A percentile compares a stretch with the other conserved stretches of the same genome.
These are phyloP conservation scores for Amphiura filiformis DNA, from an alignment of 35 echinoderm and acorn worm species.

Conservation along the genomic window DNA sequence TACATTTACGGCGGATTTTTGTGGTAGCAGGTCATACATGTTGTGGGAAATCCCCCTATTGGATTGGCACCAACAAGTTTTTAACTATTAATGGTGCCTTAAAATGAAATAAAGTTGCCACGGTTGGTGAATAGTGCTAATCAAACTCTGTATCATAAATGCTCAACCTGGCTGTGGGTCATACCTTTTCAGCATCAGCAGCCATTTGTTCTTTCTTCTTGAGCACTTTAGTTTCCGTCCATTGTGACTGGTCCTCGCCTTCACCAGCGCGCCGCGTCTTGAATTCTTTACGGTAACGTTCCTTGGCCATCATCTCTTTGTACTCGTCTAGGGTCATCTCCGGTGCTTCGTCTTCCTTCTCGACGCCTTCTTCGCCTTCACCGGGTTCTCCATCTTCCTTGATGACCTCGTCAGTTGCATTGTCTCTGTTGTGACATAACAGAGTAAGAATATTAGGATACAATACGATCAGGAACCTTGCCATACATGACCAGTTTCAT, in stretches of 20 bases:
- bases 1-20: too few relatives aligned
- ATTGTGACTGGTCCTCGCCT: constrained; percentile 84
- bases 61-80: too few relatives aligned
- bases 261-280: constrained; percentile 85
- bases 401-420: constrained; percentile 21
- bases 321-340: constrained; percentile 99
- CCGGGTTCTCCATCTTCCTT: constrained; percentile 58
- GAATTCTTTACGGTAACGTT: constrained; percentile 65
- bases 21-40: too few relatives aligned
- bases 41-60: too few relatives aligned
- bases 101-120: too few relatives aligned
- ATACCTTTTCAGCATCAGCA: constrained; percentile 41
- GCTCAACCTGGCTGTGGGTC: too few relatives aligned
- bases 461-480: too few relatives aligned
- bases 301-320: constrained; percentile 63
- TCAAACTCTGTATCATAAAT: too few relatives aligned
- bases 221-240: constrained; percentile 71
- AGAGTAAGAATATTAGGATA: not conserved
- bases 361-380: constrained; percentile 45
- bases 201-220: constrained; percentile 46
- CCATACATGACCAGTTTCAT: too few relatives aligned
- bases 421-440: not conserved
- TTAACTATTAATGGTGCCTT: too few relatives aligned
- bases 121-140: too few relatives aligned
- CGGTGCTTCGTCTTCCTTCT: constrained; percentile 59